These are phyloP conservation scores for Zelostemma sp. DNA, from an alignment of 1,140 invertebrate genomes.

Conservation along the genomic window DNA sequence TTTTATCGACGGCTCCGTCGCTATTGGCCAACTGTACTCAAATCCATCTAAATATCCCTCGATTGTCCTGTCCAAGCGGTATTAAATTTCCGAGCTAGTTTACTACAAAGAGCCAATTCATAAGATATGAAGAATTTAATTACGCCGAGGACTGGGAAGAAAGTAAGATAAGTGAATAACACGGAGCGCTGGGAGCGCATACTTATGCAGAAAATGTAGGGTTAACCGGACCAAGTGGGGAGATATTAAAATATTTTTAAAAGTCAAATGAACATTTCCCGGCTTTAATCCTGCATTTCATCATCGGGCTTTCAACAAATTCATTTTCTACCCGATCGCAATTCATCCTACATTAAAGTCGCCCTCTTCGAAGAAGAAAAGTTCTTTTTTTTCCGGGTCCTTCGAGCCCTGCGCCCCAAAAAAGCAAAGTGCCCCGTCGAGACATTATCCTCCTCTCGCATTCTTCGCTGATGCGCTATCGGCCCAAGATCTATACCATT, in stretches of 20 bases:
- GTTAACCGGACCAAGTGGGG: background rate
- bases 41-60: slow-evolving; percentile 24
- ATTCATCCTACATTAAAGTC: too few species aligned
- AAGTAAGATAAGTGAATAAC: slow-evolving; percentile 4
- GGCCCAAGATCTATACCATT: background rate
- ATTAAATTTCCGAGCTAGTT: slow-evolving; percentile 42
- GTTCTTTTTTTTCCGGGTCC: background rate
- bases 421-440: too few species aligned
- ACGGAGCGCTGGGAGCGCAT: background rate
- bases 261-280: slow-evolving; percentile 4
- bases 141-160: slow-evolving; percentile 22
- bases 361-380: too few species aligned
- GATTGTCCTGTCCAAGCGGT: slow-evolving; percentile 22
- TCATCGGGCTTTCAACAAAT: background rate
- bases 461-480: background rate
- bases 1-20: slow-evolving; percentile 34
- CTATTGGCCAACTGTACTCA: slow-evolving; percentile 27
- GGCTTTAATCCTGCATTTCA: background rate
- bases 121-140: slow-evolving; percentile 45
- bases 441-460: background rate
- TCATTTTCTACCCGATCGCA: background rate
- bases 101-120: slow-evolving; percentile 41
- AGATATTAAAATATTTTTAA: slow-evolving; percentile 10
- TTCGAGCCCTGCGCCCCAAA: background rate
- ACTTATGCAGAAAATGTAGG: slow-evolving; percentile 4